These are phyloP conservation scores for Nannoperca obscura DNA, from an alignment of 2,797 vertebrate species.

Conservation along the genomic window DNA sequence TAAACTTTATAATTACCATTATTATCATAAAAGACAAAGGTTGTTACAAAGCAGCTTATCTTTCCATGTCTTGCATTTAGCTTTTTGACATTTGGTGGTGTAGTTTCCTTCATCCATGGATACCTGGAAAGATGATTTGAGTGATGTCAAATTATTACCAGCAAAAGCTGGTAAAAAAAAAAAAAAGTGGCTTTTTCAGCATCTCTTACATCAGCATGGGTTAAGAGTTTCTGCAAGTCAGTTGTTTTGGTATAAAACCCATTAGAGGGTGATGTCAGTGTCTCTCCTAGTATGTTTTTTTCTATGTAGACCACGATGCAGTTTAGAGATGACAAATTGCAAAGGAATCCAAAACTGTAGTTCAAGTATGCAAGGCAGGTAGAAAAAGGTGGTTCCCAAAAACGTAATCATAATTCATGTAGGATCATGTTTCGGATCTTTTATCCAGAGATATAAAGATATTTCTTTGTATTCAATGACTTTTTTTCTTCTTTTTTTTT, in stretches of 20 bases:
- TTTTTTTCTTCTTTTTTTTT: background rate
- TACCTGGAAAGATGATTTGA: background rate
- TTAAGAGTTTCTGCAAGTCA: background rate
- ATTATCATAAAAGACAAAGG: background rate
- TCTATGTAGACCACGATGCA: background rate
- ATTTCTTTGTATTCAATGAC: background rate
- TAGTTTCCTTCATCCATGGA: slow-evolving; percentile 22
- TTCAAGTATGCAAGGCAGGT: background rate
- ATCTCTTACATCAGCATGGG: background rate
- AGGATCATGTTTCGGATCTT: too few species aligned
- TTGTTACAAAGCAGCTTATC: background rate
- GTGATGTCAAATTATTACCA: background rate
- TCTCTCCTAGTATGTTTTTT: background rate
- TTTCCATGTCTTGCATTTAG: background rate
- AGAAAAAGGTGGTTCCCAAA: background rate
- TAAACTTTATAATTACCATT: background rate
- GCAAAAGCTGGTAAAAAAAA: background rate
- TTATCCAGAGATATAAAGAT: too few species aligned
- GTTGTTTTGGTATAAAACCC: background rate
- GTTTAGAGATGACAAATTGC: background rate
- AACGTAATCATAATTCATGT: too few species aligned
- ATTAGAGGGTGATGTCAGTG: too few species aligned
- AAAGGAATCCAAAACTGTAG: background rate
- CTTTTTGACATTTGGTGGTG: background rate
- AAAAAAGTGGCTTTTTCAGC: background rate